A percentile compares a stretch with the other conserved stretches of the same genome.
phyloP scores from a whole-genome alignment of 1,140 invertebrate genomes.

The Ephestia elutella region DNA sequence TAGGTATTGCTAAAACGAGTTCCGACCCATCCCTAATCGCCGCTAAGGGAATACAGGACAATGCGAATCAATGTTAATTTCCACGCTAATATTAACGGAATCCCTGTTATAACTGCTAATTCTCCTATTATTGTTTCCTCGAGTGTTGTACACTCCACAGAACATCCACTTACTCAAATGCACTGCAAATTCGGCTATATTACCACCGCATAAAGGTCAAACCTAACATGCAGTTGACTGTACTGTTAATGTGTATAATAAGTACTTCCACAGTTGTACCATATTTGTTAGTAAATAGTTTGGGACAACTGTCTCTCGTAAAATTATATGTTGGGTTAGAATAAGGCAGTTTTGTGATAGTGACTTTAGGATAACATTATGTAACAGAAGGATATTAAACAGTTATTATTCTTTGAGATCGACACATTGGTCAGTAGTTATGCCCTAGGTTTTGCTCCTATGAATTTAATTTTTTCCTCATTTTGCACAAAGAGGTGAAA shows the following conservation, averaged over 20 bases:
- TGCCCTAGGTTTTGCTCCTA: too few species aligned
- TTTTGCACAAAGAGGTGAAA: too few species aligned
- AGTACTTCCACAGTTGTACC: background rate
- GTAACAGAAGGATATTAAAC: too few species aligned
- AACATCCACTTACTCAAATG: too few species aligned
- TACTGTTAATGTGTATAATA: background rate
- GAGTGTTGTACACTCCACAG: background rate
- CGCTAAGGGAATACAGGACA: background rate
- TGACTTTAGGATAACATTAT: too few species aligned
- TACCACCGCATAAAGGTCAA: too few species aligned
- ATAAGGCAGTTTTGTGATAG: background rate
- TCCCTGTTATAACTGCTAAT: background rate
- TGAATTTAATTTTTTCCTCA: too few species aligned
- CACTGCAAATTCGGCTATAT: too few species aligned
- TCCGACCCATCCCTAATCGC: too few species aligned
- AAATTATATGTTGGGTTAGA: background rate
- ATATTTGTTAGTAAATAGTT: background rate
- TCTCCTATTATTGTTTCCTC: background rate
- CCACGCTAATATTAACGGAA: background rate
- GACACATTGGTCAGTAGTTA: too few species aligned
- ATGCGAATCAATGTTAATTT: slow-evolving; percentile 4
- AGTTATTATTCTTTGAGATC: too few species aligned
- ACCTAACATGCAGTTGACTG: background rate
- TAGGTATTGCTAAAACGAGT: too few species aligned
- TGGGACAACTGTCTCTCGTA: background rate